Evolutionary conservation across 2,888 invertebrate genomes (phyloP), one percentile per base, ranked within the genome.

Genomic region (Apocheima hispidaria): DNA sequence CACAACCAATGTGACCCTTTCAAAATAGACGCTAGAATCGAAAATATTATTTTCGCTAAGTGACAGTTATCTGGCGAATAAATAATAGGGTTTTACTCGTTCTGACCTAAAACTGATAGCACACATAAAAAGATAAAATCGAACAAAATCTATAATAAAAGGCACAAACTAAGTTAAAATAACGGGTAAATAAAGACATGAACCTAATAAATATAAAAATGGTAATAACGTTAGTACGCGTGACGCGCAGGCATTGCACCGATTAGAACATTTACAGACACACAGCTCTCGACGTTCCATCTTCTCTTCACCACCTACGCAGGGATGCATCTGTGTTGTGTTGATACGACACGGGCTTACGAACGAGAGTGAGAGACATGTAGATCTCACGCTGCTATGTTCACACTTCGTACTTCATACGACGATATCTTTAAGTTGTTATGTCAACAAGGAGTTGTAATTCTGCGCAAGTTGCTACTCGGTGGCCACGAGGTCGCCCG

Each of bases 161-260:
- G 23, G 0, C 14, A 26, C 5, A n/a, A 41, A 26, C 43, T 43
- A 43, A 14, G 26, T 26, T 41, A 23, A 43, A 43, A 14, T 26
- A 43, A 14, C 9, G 26, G 23, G 14, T 26, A 26, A 26, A 26
- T 26, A 43, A 43, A 43, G 26, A 43, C 43, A 43, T 26, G 26
- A 43, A 26, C 18, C 26, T 26, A 26, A 43, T 43, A 43, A 43
- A 43, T 26, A 43, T 43, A 43, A 43, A 43, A 43, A 43, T 9
- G 0, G 43, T 26, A 43, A 43, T 43, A 43, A 43, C 26, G 43
- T 26, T 16, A 43, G 43, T 26, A 14, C 26, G 14, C 43, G 43
- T 43, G 41, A 41, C 43, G 43, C 43, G 23, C 41, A n/a, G n/a
- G 7, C 23, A 14, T 1, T 2, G 21, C 2, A 4, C 43, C 1